Conservation (phyloP, 2,888 invertebrate genomes). For the Heliothis peltigera region DNA sequence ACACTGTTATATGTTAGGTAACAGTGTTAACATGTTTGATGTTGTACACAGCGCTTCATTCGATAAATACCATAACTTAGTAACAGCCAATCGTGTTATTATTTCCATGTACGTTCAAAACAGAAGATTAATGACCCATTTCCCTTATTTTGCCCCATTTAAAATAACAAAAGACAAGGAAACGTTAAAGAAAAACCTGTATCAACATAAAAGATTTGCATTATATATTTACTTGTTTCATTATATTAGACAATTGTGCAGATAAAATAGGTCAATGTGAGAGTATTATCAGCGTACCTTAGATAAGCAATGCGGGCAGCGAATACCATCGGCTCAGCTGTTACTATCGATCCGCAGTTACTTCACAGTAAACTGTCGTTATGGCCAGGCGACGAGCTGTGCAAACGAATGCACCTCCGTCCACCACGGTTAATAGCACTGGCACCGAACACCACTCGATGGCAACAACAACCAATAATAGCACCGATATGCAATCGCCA, state of each 20-base stretch:
- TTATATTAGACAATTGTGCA: conserved; percentile 39
- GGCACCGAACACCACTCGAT: conserved; percentile 72
- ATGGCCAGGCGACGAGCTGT: conserved; percentile 56
- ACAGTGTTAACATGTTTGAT: conserved; percentile 9
- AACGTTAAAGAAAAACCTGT: not conserved
- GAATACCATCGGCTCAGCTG: conserved; percentile 81
- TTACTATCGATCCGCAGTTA: conserved; percentile 81
- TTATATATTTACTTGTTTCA: conserved; percentile 8
- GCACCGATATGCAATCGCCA: conserved; percentile 78
- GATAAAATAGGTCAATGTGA: conserved; percentile 68
- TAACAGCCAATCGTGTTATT: not conserved
- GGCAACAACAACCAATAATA: conserved; percentile 80
- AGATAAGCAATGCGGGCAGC: conserved; percentile 74
- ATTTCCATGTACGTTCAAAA: conserved; percentile 3
- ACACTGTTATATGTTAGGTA: not conserved
- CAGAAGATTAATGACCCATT: conserved; percentile 37
- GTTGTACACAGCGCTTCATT: not conserved
- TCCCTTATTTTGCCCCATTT: conserved; percentile 27
- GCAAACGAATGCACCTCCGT: conserved; percentile 75
- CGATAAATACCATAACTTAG: conserved; percentile 8
- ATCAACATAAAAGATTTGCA: conserved; percentile 8
- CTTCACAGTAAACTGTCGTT: conserved; percentile 64
- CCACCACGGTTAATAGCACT: conserved; percentile 73
- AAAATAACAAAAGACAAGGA: conserved; percentile 15
- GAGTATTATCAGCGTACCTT: conserved; percentile 75